Evolutionary conservation across 2,888 invertebrate species (phyloP), one percentile per base, ranked within the genome.

Genomic region (Tetheella fluctuosa): DNA sequence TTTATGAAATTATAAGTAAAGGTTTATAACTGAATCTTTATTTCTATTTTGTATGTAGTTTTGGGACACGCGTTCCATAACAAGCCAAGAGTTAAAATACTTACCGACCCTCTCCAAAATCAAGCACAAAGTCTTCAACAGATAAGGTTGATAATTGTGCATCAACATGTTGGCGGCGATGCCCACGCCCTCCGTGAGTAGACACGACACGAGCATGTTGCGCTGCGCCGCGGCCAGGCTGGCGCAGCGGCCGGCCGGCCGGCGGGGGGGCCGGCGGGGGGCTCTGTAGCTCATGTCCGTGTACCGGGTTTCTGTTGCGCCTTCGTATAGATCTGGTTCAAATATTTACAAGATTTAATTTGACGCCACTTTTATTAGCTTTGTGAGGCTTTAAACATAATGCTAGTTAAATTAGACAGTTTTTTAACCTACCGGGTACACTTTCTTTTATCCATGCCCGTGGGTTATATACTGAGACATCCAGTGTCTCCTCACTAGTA

Each of bases 101-200:
- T 77, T 20, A 96, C 96, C 96, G 61, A 96, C 95, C 86, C 95
- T 94, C 79, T 97, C 96, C 57, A 97, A 83, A 25, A 97, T 85
- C 58, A 95, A 85, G 70, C 96, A 96, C 52, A 97, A 86, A 17
- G 95, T 94, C 74, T 94, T 94, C 60, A 96, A 83, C 64, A 97
- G 80, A 77, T 94, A 95, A 1, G 90, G 89, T 65, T 95, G 93
- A 80, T 94, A 96, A 0, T 90, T 74, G 0, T 83, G 73, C 58
- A 88, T 84, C 25, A 96, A 84, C 15, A 89, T 84, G 6, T 73
- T 62, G 0, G 97, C 95, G 65, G 96, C 91, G 72, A 94, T 84
- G 0, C 95, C 97, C 20, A 97, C 83, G 1, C 96, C 96, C 81
- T 97, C 96, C 0, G 95, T 88, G 64, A 96, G 87, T 7, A 97